Percentiles rank a stretch among this genome's conserved stretches.
Conservation (phyloP, 37 sponge, comb jelly and placozoan species). For the Theonella swinhoei region DNA sequence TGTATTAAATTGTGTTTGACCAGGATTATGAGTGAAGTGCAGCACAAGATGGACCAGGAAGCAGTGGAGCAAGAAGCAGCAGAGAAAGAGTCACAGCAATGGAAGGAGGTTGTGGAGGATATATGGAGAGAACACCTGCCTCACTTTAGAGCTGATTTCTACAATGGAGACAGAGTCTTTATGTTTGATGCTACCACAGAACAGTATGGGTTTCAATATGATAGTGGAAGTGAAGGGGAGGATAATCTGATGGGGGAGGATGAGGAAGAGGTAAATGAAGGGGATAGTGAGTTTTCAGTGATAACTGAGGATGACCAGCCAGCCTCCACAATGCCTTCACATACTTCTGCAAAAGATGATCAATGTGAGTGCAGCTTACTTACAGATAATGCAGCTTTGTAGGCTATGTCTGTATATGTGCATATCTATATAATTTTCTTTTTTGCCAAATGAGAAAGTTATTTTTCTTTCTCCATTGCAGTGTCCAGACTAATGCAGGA, state of each 20-base stretch:
- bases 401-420: no score
- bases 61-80: conserved; percentile 8
- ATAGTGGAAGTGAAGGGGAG: not conserved
- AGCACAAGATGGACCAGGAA: not conserved
- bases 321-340: no score
- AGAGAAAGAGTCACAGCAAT: not conserved
- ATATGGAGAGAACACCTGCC: conserved; percentile 41
- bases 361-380: no score
- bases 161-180: not conserved
- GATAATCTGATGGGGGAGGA: not conserved
- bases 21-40: conserved; percentile 14
- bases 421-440: no score
- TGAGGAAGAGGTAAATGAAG: not conserved
- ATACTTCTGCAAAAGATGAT: no score
- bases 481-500: no score
- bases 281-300: not conserved
- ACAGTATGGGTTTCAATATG: not conserved
- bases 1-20: not conserved
- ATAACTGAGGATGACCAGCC: not conserved
- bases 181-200: not conserved
- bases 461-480: no score
- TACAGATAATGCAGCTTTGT: no score
- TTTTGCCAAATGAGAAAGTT: no score
- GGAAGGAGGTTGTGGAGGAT: conserved; percentile 46
- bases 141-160: conserved; percentile 6